Evolutionary conservation across 2,797 vertebrate genomes (phyloP).

Genomic region (Neosalanx taihuensis): DNA sequence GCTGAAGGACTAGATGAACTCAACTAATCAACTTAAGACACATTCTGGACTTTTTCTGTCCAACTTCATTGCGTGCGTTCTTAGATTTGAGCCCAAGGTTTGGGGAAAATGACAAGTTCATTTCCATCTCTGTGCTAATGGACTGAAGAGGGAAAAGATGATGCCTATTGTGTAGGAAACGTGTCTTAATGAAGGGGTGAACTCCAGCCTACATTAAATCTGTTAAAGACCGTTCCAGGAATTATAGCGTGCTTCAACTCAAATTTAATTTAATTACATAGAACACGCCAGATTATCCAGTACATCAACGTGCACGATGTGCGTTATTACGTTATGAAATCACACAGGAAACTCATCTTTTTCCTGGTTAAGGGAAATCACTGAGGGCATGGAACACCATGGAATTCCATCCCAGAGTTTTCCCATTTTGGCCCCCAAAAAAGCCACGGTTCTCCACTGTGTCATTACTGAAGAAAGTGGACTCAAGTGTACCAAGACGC

Average conservation of each 20-base stretch:
- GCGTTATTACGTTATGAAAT: no score
- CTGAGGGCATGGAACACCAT: slow-evolving; percentile 11
- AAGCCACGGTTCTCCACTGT: slow-evolving; percentile 32
- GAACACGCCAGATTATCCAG: no score
- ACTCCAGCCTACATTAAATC: no score
- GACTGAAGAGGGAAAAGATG: background rate
- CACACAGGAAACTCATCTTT: background rate
- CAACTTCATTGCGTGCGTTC: background rate
- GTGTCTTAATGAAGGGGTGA: no score
- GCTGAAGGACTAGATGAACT: slow-evolving; percentile 25
- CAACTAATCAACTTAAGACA: background rate
- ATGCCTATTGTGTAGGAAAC: no score
- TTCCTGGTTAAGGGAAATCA: slow-evolving; percentile 1
- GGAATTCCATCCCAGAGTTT: slow-evolving; percentile 16
- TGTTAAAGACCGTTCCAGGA: no score
- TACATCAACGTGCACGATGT: no score
- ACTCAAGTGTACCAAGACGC: slow-evolving; percentile 25
- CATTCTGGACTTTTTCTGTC: background rate
- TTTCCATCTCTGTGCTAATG: background rate
- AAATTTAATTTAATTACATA: no score
- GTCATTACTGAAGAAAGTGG: slow-evolving; percentile 41
- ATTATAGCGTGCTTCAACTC: no score
- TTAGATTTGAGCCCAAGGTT: background rate
- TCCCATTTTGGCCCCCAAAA: slow-evolving; percentile 31
- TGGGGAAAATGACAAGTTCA: background rate